phyloP scores from a whole-genome alignment of 2,888 invertebrate species.

The Caenorhabditis auriculariae region DNA sequence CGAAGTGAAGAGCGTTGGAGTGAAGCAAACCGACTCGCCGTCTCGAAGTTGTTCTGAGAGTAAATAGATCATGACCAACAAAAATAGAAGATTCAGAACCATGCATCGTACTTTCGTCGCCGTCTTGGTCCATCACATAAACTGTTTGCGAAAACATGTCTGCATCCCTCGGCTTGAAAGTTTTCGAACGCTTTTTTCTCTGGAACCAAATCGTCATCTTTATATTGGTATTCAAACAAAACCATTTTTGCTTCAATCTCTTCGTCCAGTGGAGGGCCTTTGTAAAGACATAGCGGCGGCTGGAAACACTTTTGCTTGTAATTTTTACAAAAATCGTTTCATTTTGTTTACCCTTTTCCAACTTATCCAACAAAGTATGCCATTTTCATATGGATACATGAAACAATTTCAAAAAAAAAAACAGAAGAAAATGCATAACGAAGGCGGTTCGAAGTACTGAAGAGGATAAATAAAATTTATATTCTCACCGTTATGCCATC shows the following conservation, averaged over 20 bases:
- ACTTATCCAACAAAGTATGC: too few relatives aligned
- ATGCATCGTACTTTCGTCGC: constrained; percentile 11
- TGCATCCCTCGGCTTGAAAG: constrained; percentile 36
- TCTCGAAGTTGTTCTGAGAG: constrained; percentile 13
- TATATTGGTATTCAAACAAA: too few relatives aligned
- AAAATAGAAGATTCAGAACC: not conserved
- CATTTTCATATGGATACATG: too few relatives aligned
- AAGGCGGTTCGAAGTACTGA: not conserved
- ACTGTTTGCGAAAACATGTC: constrained; percentile 62
- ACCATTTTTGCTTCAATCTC: too few relatives aligned
- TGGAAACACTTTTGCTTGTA: constrained; percentile 5
- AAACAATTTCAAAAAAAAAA: too few relatives aligned
- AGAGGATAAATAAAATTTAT: too few relatives aligned
- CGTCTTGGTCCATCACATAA: constrained; percentile 57
- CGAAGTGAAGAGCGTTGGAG: constrained; percentile 9
- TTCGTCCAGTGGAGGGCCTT: too few relatives aligned
- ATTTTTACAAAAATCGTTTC: constrained; percentile 9
- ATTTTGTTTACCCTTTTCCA: too few relatives aligned
- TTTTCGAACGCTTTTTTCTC: constrained; percentile 3
- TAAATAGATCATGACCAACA: not conserved
- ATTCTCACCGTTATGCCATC: constrained; percentile 55
- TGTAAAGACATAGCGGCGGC: constrained; percentile 33
- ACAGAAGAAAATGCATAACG: too few relatives aligned
- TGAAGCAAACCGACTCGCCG: constrained; percentile 14
- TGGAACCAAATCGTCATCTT: not conserved